phyloP scores from a whole-genome alignment of 2,113 vertebrate genomes.

The Pogona vitticeps region DNA sequence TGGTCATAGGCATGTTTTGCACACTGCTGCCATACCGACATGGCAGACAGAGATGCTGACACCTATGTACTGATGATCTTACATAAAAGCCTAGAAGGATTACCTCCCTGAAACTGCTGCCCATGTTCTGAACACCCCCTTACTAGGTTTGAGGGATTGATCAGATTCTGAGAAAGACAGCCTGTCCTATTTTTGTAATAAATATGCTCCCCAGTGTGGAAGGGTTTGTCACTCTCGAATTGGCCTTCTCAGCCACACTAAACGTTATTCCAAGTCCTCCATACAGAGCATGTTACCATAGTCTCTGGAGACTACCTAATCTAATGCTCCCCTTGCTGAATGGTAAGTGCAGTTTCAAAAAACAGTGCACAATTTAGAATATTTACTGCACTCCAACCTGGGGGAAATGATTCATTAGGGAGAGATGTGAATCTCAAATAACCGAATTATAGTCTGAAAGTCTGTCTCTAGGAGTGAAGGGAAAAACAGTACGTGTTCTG shows the following conservation, averaged over 20 bases:
- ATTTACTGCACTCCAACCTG: not conserved
- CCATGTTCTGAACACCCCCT: not conserved
- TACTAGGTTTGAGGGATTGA: conserved; percentile 12
- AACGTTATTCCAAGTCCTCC: too few species aligned
- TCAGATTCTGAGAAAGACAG: conserved; percentile 2
- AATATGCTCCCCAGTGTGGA: not conserved
- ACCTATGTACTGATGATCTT: not conserved
- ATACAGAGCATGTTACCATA: too few species aligned
- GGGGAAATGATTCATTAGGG: not conserved
- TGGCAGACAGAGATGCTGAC: not conserved
- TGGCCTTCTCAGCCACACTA: too few species aligned
- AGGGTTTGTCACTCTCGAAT: too few species aligned
- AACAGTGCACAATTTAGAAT: conserved; percentile 13
- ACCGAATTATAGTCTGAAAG: conserved; percentile 8
- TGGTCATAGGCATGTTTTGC: not conserved
- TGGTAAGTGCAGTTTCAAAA: conserved; percentile 2
- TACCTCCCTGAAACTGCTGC: not conserved
- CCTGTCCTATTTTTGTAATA: not conserved
- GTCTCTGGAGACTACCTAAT: too few species aligned
- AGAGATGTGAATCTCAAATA: conserved; percentile 13
- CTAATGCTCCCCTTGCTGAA: not conserved
- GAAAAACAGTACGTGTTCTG: not conserved
- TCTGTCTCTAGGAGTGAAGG: conserved; percentile 3
- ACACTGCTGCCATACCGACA: too few species aligned
- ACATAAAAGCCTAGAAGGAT: not conserved